Conservation (phyloP, 1,140 invertebrate genomes). For the Neodiprion pinetum region DNA sequence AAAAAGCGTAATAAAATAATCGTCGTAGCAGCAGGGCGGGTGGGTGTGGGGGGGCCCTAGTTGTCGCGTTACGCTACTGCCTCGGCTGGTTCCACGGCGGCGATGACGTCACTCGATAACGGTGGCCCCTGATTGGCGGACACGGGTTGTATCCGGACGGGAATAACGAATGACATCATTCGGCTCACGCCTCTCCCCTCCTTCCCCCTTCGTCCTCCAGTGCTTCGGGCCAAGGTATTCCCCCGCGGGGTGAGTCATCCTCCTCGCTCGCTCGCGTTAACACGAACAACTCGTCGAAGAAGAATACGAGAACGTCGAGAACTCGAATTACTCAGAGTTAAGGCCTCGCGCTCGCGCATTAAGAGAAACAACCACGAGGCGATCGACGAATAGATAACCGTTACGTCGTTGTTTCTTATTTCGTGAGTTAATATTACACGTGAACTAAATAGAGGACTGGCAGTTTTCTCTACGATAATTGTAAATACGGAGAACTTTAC, state of each 20-base stretch:
- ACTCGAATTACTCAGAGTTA: slow-evolving; percentile 25
- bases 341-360: background rate
- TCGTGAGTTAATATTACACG: no score
- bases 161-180: slow-evolving; percentile 37
- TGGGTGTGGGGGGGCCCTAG: no score
- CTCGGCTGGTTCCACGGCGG: no score
- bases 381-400: background rate
- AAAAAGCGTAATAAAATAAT: no score
- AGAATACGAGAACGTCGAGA: slow-evolving; percentile 36
- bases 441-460: no score
- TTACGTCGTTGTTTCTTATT: no score
- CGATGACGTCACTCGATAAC: background rate
- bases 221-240: slow-evolving; percentile 45
- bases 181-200: background rate
- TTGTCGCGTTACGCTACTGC: no score
- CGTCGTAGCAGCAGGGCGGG: no score
- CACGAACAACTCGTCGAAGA: slow-evolving; percentile 40
- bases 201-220: slow-evolving; percentile 3
- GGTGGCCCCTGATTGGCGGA: slow-evolving; percentile 16
- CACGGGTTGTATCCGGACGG: background rate
- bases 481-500: no score
- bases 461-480: no score
- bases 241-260: slow-evolving; percentile 57
- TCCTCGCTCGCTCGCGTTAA: slow-evolving; percentile 16
- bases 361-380: slow-evolving; percentile 15